phyloP scores from a whole-genome alignment of 2,113 vertebrate genomes.

The Epinephelus lanceolatus region DNA sequence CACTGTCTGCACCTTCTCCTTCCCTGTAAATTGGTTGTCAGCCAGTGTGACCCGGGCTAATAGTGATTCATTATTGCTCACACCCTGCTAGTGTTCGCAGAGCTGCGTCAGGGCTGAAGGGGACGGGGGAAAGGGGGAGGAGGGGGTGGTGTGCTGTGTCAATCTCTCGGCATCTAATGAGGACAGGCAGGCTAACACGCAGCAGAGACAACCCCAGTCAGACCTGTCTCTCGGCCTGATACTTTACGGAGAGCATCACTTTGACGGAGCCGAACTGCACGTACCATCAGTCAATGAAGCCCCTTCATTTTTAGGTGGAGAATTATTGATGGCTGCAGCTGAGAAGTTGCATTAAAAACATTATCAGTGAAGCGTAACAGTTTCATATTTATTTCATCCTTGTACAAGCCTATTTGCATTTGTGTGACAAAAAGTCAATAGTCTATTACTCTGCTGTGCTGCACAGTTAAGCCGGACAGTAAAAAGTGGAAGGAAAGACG shows the following conservation, averaged over 20 bases:
- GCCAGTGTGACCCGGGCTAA: constrained; percentile 67
- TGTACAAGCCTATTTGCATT: constrained; percentile 52
- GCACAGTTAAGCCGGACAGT: constrained; percentile 8
- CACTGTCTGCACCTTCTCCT: constrained; percentile 35
- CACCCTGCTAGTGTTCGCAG: constrained; percentile 34
- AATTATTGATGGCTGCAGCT: constrained; percentile 7
- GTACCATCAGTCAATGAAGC: not conserved
- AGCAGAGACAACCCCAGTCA: constrained; percentile 40
- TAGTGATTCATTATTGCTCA: constrained; percentile 77
- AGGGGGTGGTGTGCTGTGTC: constrained; percentile 20
- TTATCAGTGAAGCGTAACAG: constrained; percentile 12
- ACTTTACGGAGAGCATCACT: constrained; percentile 24
- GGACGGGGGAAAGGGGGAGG: not conserved
- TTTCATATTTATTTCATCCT: constrained; percentile 42
- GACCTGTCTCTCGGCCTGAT: constrained; percentile 46
- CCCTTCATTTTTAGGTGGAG: not conserved
- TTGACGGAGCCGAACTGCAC: not conserved
- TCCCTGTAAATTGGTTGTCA: constrained; percentile 70
- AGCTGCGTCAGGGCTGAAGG: constrained; percentile 41
- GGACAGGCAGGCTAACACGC: constrained; percentile 67
- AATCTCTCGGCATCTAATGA: constrained; percentile 71
- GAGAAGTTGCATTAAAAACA: constrained; percentile 18
- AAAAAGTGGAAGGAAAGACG: constrained; percentile 11
- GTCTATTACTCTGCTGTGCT: constrained; percentile 31
- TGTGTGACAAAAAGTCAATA: constrained; percentile 56